Conservation (phyloP, 2,797 vertebrate genomes). For the Fringilla coelebs region DNA sequence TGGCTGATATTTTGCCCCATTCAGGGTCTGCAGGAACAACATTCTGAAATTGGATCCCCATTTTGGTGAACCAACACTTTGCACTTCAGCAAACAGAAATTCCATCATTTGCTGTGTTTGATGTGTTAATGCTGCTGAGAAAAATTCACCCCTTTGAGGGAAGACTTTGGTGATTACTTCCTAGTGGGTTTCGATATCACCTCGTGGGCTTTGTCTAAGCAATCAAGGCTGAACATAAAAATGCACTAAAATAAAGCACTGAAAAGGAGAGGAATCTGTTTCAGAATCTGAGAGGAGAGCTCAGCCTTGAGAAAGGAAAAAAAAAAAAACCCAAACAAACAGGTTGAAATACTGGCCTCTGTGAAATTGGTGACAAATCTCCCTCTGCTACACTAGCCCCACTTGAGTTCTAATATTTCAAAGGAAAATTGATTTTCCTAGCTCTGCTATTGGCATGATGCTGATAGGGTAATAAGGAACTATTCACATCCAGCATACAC, state of each 20-base stretch:
- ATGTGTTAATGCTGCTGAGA: not conserved
- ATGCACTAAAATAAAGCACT: not conserved
- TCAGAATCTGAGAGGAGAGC: not conserved
- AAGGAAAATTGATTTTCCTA: not conserved
- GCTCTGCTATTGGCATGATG: not conserved
- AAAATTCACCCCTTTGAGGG: not conserved
- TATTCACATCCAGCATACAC: not conserved
- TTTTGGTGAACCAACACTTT: not conserved
- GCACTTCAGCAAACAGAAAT: not conserved
- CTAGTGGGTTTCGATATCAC: not conserved
- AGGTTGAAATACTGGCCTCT: not conserved
- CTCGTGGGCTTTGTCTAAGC: not conserved
- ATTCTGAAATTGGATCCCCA: not conserved
- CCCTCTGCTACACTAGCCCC: not conserved
- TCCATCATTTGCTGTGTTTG: not conserved
- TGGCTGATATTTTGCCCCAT: not conserved
- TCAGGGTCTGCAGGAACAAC: not conserved
- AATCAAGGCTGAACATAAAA: not conserved
- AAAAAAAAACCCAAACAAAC: not conserved
- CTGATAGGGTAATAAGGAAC: not conserved
- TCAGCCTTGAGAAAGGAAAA: not conserved
- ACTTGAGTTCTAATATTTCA: conserved; percentile 42
- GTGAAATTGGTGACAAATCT: conserved; percentile 20
- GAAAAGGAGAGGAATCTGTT: not conserved
- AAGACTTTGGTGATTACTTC: not conserved